Percentiles rank a stretch among this genome's conserved stretches.
Evolutionary conservation across 2,888 invertebrate species (phyloP).

Genomic region (Ophion costatus): DNA sequence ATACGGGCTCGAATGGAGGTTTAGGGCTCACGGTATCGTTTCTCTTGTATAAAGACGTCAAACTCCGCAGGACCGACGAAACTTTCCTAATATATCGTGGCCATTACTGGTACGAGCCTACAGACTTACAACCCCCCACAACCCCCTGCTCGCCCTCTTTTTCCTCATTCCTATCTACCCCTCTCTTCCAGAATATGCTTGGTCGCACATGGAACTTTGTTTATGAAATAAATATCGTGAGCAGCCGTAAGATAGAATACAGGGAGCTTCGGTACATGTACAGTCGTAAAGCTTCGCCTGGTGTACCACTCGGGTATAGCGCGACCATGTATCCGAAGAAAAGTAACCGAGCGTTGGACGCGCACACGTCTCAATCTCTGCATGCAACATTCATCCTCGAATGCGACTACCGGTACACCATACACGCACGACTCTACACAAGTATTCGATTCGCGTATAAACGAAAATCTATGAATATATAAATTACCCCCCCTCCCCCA

Average conservation of each 20-base stretch:
- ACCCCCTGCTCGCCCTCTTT: constrained; percentile 67
- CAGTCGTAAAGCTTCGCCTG: constrained; percentile 51
- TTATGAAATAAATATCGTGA: constrained; percentile 78
- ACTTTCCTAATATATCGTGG: constrained; percentile 79
- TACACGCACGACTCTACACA: neutral
- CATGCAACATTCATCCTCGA: constrained; percentile 46
- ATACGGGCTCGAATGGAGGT: constrained; percentile 47
- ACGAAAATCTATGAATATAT: neutral
- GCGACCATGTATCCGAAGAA: constrained; percentile 48
- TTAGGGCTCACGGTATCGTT: constrained; percentile 72
- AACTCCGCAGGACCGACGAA: constrained; percentile 76
- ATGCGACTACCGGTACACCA: constrained; percentile 18
- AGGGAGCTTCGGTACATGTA: constrained; percentile 37
- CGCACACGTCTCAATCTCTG: constrained; percentile 54
- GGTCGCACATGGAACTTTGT: constrained; percentile 74
- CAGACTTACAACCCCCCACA: constrained; percentile 66
- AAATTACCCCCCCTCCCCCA: too few relatives aligned
- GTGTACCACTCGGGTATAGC: constrained; percentile 34
- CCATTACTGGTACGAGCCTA: constrained; percentile 78
- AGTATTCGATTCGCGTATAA: constrained; percentile 5
- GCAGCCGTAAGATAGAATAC: constrained; percentile 35
- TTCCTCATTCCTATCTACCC: neutral
- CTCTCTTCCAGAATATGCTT: constrained; percentile 43
- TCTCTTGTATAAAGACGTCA: constrained; percentile 79
- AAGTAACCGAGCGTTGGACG: constrained; percentile 50